phyloP scores from a whole-genome alignment of 2,113 vertebrate species.

The Oncorhynchus masou region DNA sequence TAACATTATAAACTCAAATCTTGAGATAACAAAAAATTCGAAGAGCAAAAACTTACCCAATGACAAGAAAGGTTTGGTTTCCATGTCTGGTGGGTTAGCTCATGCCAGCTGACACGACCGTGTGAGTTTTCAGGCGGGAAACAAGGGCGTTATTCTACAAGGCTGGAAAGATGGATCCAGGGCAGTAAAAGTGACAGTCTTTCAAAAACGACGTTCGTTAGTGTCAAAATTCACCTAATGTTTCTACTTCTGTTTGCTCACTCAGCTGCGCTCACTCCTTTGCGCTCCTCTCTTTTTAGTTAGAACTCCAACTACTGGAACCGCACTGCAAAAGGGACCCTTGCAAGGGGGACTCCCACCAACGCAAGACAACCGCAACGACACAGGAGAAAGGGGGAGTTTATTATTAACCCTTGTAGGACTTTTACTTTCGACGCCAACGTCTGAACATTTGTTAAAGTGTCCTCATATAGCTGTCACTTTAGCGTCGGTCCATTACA shows the following conservation, averaged over 20 bases:
- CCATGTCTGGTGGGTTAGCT: constrained; percentile 77
- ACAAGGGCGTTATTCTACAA: constrained; percentile 13
- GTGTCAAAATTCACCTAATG: constrained; percentile 65
- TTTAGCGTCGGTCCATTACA: too few species aligned
- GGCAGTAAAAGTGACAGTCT: constrained; percentile 62
- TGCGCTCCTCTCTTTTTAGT: constrained; percentile 10
- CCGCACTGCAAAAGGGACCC: constrained; percentile 69
- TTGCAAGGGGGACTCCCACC: constrained; percentile 73
- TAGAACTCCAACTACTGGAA: constrained; percentile 76
- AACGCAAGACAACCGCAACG: constrained; percentile 52
- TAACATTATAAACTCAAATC: background rate
- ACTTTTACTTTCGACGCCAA: background rate
- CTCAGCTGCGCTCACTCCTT: constrained; percentile 45
- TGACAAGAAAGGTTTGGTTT: constrained; percentile 82
- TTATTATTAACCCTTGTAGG: constrained; percentile 19
- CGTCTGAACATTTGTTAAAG: background rate
- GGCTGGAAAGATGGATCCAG: constrained; percentile 42
- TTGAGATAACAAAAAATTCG: constrained; percentile 5
- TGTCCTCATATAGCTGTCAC: too few species aligned
- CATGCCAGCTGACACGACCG: constrained; percentile 75
- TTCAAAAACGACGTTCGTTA: constrained; percentile 45
- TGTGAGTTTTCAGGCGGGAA: constrained; percentile 52
- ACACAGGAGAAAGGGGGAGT: constrained; percentile 30
- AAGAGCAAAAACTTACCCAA: constrained; percentile 72
- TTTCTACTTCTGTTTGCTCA: constrained; percentile 61